These are phyloP conservation scores for Sitophilus oryzae DNA, from an alignment of 1,140 invertebrate species.

Conservation along the genomic window DNA sequence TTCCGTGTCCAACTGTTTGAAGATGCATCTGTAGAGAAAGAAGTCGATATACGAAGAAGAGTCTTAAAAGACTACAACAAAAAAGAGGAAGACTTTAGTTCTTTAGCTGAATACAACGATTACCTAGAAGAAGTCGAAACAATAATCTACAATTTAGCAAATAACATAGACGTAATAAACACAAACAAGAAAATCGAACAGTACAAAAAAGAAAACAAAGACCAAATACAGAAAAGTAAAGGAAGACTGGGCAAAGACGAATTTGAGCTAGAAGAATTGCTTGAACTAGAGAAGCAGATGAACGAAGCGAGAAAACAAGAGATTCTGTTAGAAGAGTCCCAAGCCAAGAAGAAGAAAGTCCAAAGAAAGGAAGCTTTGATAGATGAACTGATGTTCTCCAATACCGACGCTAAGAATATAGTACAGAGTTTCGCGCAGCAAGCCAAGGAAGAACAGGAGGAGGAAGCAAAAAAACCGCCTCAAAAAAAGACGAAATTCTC, in stretches of 20 bases:
- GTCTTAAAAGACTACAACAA: slow-evolving; percentile 89
- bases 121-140: slow-evolving; percentile 89
- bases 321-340: slow-evolving; percentile 56
- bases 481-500: slow-evolving; percentile 66
- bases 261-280: slow-evolving; percentile 78
- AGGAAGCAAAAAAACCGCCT: slow-evolving; percentile 39
- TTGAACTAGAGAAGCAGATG: slow-evolving; percentile 76
- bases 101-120: slow-evolving; percentile 81
- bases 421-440: slow-evolving; percentile 73
- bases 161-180: slow-evolving; percentile 84
- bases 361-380: slow-evolving; percentile 85
- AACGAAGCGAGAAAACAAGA: slow-evolving; percentile 61
- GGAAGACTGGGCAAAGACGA: slow-evolving; percentile 63
- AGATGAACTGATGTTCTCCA: slow-evolving; percentile 90
- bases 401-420: slow-evolving; percentile 81
- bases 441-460: slow-evolving; percentile 56
- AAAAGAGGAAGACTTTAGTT: slow-evolving; percentile 82
- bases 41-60: slow-evolving; percentile 89
- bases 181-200: slow-evolving; percentile 90
- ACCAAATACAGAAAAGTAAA: slow-evolving; percentile 84
- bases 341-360: slow-evolving; percentile 77
- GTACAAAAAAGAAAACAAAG: slow-evolving; percentile 91
- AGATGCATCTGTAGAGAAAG: slow-evolving; percentile 93
- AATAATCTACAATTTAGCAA: slow-evolving; percentile 86
- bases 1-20: slow-evolving; percentile 95